Evolutionary conservation across 1,140 invertebrate species (phyloP).

Genomic region (Drosophila bipectinata): DNA sequence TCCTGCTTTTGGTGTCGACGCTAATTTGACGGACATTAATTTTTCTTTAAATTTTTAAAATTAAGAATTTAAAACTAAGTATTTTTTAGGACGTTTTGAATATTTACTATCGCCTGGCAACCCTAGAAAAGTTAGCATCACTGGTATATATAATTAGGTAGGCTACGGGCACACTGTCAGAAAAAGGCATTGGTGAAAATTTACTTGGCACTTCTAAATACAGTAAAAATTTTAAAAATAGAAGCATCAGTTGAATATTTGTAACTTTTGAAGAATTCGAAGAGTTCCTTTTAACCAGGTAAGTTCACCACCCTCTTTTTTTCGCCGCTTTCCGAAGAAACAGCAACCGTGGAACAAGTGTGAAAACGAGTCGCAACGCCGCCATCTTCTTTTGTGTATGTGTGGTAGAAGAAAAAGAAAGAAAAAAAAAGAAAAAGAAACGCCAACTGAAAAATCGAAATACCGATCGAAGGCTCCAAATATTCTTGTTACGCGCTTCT

Average conservation of each 20-base stretch:
- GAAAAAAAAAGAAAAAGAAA: not conserved
- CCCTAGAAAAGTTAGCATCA: no score
- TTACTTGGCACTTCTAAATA: no score
- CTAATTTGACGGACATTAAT: no score
- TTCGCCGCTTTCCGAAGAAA: not conserved
- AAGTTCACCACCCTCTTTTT: not conserved
- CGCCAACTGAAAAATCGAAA: not conserved
- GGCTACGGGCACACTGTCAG: no score
- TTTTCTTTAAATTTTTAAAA: no score
- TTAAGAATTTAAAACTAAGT: no score
- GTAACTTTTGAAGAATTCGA: not conserved
- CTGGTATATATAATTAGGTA: no score
- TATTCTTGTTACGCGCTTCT: constrained; percentile 10
- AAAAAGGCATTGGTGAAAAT: no score
- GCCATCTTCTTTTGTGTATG: constrained; percentile 8
- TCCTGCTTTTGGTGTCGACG: no score
- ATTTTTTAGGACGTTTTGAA: no score
- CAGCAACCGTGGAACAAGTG: not conserved
- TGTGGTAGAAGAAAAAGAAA: not conserved
- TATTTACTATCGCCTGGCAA: no score
- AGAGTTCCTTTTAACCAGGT: not conserved
- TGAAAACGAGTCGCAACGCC: constrained; percentile 4
- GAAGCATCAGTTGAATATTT: not conserved
- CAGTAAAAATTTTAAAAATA: not conserved
- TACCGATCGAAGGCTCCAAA: not conserved